Evolutionary conservation across 1,140 invertebrate species (phyloP).

Genomic region (Drosophila sulfurigaster): DNA sequence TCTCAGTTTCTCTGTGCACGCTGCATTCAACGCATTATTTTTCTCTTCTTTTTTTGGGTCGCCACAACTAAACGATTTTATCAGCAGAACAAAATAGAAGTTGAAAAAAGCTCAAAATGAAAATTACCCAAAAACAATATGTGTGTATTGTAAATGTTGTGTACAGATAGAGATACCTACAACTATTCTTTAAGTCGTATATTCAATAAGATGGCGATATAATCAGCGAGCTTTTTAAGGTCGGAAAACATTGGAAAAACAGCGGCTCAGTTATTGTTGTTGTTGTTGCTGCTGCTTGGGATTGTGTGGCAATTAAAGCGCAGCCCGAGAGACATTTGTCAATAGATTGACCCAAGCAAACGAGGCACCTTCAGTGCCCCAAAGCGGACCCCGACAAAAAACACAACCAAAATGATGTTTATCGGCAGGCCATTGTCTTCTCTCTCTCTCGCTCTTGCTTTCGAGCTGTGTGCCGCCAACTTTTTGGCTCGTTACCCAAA

Average conservation of each 20-base stretch:
- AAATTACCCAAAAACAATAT: slow-evolving; percentile 34
- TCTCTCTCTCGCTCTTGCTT: neutral
- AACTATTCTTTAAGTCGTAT: slow-evolving; percentile 5
- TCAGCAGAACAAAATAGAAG: slow-evolving; percentile 31
- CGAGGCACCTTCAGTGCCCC: slow-evolving; percentile 13
- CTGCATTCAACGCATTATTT: slow-evolving; percentile 25
- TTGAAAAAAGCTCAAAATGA: slow-evolving; percentile 24
- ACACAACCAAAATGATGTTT: slow-evolving; percentile 65
- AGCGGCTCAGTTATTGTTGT: neutral
- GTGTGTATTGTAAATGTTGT: slow-evolving; percentile 19
- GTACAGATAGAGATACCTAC: neutral
- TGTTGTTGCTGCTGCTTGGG: no score
- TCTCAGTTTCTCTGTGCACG: neutral
- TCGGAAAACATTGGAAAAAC: slow-evolving; percentile 32
- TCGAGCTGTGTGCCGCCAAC: slow-evolving; percentile 41
- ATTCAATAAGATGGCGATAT: slow-evolving; percentile 62
- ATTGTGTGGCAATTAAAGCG: slow-evolving; percentile 62
- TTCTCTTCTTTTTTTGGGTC: slow-evolving; percentile 12
- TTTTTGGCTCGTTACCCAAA: slow-evolving; percentile 71
- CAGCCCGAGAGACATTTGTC: slow-evolving; percentile 61
- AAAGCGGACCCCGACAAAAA: slow-evolving; percentile 1
- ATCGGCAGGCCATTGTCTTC: slow-evolving; percentile 65
- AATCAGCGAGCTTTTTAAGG: slow-evolving; percentile 24
- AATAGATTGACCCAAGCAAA: slow-evolving; percentile 67
- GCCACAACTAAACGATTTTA: slow-evolving; percentile 49